These are phyloP conservation scores for Spheniscus humboldti DNA, from an alignment of 2,797 vertebrate genomes.

Conservation along the genomic window DNA sequence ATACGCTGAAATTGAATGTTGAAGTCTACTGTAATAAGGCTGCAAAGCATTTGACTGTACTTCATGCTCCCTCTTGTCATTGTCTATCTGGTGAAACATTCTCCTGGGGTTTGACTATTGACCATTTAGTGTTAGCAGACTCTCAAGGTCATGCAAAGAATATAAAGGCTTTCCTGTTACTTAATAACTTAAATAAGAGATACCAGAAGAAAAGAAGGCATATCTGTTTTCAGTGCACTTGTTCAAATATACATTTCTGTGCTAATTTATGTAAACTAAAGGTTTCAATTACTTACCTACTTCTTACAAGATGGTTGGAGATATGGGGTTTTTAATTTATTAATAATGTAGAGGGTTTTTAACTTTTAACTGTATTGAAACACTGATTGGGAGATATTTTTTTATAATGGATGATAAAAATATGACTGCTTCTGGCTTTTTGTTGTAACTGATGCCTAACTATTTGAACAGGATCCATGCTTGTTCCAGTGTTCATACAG, in stretches of 20 bases:
- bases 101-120: slow-evolving; percentile 43
- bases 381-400: slow-evolving; percentile 41
- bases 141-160: slow-evolving; percentile 28
- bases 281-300: slow-evolving; percentile 56
- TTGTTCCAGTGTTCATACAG: background rate
- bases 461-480: background rate
- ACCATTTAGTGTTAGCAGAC: slow-evolving; percentile 31
- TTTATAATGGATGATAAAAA: slow-evolving; percentile 50
- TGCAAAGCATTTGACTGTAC: background rate
- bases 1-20: background rate
- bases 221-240: slow-evolving; percentile 77
- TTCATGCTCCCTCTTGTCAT: background rate
- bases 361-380: slow-evolving; percentile 52
- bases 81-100: slow-evolving; percentile 29
- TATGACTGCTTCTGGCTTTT: background rate
- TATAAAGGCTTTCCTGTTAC: slow-evolving; percentile 13
- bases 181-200: slow-evolving; percentile 42
- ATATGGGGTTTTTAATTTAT: slow-evolving; percentile 25
- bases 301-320: slow-evolving; percentile 35
- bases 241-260: slow-evolving; percentile 35
- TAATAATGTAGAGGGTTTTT: slow-evolving; percentile 36
- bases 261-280: slow-evolving; percentile 62
- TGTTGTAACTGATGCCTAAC: slow-evolving; percentile 6
- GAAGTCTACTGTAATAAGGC: background rate
- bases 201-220: slow-evolving; percentile 48